phyloP scores from a whole-genome alignment of 2,113 vertebrate species.

The Laticauda colubrina region DNA sequence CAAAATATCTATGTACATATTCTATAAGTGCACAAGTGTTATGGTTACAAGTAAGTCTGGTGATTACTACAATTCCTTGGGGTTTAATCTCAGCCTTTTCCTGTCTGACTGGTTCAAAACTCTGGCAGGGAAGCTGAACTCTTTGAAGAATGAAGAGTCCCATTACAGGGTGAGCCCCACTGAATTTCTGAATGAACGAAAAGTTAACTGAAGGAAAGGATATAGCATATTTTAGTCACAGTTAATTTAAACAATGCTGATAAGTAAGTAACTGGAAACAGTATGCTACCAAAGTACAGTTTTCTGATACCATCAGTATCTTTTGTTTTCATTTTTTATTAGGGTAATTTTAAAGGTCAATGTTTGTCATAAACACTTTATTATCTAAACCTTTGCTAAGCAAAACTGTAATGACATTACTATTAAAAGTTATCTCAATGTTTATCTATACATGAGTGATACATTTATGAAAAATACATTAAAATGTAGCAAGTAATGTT shows the following conservation, averaged over 20 bases:
- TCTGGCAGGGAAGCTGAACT: slow-evolving; percentile 62
- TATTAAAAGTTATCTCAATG: slow-evolving; percentile 19
- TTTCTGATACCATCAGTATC: slow-evolving; percentile 56
- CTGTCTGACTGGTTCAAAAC: slow-evolving; percentile 68
- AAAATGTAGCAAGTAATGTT: slow-evolving; percentile 6
- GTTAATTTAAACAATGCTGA: slow-evolving; percentile 65
- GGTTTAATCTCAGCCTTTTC: slow-evolving; percentile 60
- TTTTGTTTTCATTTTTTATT: slow-evolving; percentile 58
- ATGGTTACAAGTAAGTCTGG: slow-evolving; percentile 59
- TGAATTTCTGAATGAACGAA: slow-evolving; percentile 76
- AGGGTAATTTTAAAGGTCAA: slow-evolving; percentile 52
- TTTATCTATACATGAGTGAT: slow-evolving; percentile 12
- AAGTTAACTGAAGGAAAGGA: slow-evolving; percentile 75
- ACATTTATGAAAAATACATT: slow-evolving; percentile 15
- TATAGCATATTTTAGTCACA: slow-evolving; percentile 62
- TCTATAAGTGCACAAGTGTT: slow-evolving; percentile 63
- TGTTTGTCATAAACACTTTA: slow-evolving; percentile 56
- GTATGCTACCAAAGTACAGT: slow-evolving; percentile 52
- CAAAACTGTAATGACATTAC: slow-evolving; percentile 51
- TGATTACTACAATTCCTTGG: slow-evolving; percentile 56
- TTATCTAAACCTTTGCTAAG: slow-evolving; percentile 59
- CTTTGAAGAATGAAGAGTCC: slow-evolving; percentile 73
- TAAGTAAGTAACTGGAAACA: slow-evolving; percentile 63
- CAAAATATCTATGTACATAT: slow-evolving; percentile 57
- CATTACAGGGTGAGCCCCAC: slow-evolving; percentile 67